A percentile compares a stretch with the other conserved stretches of the same genome.
These are phyloP conservation scores for Thecocarcelia acutangulata DNA, from an alignment of 2,888 invertebrate genomes.

Conservation along the genomic window DNA sequence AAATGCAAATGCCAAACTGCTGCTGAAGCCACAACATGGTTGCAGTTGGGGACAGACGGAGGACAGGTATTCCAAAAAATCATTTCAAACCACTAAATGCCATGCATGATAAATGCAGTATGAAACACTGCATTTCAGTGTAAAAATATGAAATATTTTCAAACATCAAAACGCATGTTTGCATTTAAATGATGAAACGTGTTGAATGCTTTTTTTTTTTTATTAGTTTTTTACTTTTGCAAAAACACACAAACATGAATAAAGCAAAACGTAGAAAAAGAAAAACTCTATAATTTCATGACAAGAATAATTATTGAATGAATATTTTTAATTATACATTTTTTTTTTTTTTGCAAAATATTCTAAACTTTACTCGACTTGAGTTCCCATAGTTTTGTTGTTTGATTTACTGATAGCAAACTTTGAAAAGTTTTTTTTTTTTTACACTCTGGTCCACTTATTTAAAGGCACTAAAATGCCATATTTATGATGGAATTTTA, in stretches of 20 bases:
- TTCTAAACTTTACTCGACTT: background rate
- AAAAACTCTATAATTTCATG: constrained; percentile 32
- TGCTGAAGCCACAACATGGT: background rate
- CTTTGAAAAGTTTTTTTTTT: background rate
- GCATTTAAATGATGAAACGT: constrained; percentile 57
- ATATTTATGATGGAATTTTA: too few species aligned
- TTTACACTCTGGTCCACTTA: background rate
- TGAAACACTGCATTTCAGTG: constrained; percentile 20
- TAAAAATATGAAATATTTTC: constrained; percentile 40
- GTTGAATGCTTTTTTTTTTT: constrained; percentile 28
- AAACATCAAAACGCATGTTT: constrained; percentile 52
- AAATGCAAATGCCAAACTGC: constrained; percentile 6
- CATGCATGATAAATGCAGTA: constrained; percentile 40
- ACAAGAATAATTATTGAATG: constrained; percentile 38
- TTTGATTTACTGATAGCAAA: background rate
- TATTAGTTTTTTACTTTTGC: background rate
- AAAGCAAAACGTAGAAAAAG: background rate
- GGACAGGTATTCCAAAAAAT: constrained; percentile 18
- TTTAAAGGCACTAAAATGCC: too few species aligned
- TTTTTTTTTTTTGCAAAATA: background rate
- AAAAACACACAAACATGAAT: too few species aligned
- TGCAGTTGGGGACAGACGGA: background rate
- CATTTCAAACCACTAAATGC: constrained; percentile 8
- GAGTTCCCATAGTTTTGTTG: background rate
- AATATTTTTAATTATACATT: too few species aligned